These are phyloP conservation scores for Volucella zonaria DNA, from an alignment of 2,888 invertebrate genomes.

Conservation along the genomic window DNA sequence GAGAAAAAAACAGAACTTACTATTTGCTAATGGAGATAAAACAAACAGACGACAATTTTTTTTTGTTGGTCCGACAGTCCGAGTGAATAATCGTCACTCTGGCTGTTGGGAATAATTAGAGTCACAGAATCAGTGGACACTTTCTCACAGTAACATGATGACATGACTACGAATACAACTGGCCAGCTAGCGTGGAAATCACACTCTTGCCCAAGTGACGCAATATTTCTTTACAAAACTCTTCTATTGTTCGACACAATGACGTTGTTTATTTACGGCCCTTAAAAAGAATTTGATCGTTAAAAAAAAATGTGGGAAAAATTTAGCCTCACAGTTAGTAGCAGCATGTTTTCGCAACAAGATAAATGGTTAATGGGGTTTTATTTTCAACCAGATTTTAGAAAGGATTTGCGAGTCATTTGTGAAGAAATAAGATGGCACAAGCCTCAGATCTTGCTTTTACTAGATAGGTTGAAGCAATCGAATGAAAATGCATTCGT, in stretches of 20 bases:
- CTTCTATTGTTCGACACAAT: constrained; percentile 33
- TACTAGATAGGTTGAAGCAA: no score
- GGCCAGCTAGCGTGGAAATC: constrained; percentile 17
- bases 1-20: neutral
- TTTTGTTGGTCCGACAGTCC: neutral
- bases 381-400: neutral
- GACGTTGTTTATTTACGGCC: constrained; percentile 10
- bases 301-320: constrained; percentile 26
- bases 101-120: constrained; percentile 56
- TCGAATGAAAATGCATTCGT: no score
- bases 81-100: constrained; percentile 21
- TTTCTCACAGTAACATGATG: constrained; percentile 29
- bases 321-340: constrained; percentile 23
- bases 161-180: neutral
- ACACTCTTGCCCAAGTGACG: constrained; percentile 20
- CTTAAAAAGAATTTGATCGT: neutral
- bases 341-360: neutral
- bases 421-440: no score
- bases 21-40: constrained; percentile 25
- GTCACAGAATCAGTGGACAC: constrained; percentile 36
- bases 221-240: constrained; percentile 23
- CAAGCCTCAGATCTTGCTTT: no score
- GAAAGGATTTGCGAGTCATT: no score
- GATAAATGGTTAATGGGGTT: neutral
- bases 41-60: constrained; percentile 27